Percentiles rank a stretch among this genome's conserved stretches.
Evolutionary conservation across 2,797 vertebrate species (phyloP).

Genomic region (Thalassophryne amazonica): DNA sequence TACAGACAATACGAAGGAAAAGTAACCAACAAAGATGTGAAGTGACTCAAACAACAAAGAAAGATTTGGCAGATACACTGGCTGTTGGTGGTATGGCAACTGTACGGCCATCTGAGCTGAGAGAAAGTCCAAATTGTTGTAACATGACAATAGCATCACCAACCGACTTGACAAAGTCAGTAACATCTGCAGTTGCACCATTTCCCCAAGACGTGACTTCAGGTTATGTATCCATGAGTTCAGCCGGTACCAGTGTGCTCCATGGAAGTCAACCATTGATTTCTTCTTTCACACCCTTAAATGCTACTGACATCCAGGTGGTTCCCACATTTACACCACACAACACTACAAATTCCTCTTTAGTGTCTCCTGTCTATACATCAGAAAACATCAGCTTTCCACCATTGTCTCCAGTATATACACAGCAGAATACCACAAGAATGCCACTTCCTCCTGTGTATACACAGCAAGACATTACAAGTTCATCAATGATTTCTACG

Average conservation of each 20-base stretch:
- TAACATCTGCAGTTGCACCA: background rate
- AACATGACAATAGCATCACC: constrained; percentile 31
- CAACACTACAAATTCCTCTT: constrained; percentile 55
- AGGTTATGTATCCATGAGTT: constrained; percentile 50
- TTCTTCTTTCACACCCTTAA: constrained; percentile 59
- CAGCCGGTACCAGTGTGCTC: constrained; percentile 41
- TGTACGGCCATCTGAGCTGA: constrained; percentile 45
- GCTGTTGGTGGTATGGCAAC: constrained; percentile 45
- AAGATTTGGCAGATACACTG: constrained; percentile 26
- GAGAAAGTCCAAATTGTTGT: constrained; percentile 44
- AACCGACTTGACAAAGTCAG: constrained; percentile 24
- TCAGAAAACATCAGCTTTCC: constrained; percentile 51
- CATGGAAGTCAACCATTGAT: constrained; percentile 44
- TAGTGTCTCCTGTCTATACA: constrained; percentile 54
- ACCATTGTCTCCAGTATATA: constrained; percentile 50
- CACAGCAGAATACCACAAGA: constrained; percentile 39
- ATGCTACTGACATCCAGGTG: constrained; percentile 67
- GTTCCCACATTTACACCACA: constrained; percentile 67
- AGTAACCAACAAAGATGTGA: constrained; percentile 47
- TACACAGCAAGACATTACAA: constrained; percentile 39
- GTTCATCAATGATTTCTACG: constrained; percentile 41
- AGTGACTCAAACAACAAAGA: constrained; percentile 24
- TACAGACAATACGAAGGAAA: constrained; percentile 66
- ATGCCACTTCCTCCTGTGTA: constrained; percentile 41
- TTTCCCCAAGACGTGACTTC: constrained; percentile 52